Conservation (phyloP, 2,797 vertebrate genomes). For the Phalloptychus januarius region DNA sequence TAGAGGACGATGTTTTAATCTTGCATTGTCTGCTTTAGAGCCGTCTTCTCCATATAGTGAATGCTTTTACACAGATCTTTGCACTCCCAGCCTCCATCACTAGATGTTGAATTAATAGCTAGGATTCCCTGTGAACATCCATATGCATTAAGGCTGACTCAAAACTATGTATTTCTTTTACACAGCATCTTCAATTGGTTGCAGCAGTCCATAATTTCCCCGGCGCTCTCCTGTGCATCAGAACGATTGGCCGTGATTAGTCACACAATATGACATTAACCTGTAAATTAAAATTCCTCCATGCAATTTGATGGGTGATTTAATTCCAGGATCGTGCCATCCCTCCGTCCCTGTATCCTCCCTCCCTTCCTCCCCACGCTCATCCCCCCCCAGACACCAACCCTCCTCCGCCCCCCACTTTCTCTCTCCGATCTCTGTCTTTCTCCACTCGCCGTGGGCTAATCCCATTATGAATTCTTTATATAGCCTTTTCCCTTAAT, state of each 20-base stretch:
- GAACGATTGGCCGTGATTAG: slow-evolving; percentile 98
- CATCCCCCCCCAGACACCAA: slow-evolving; percentile 70
- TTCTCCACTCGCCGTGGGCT: slow-evolving; percentile 96
- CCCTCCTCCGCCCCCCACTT: slow-evolving; percentile 78
- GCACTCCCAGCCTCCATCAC: neutral
- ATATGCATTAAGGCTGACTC: slow-evolving; percentile 13
- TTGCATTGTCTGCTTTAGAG: slow-evolving; percentile 4
- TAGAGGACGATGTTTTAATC: neutral
- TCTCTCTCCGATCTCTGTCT: slow-evolving; percentile 62
- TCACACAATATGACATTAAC: slow-evolving; percentile 99
- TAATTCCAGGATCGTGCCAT: slow-evolving; percentile 90
- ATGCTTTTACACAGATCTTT: neutral
- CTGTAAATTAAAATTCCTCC: slow-evolving; percentile 99
- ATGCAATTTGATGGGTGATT: slow-evolving; percentile 99
- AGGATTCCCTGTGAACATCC: slow-evolving; percentile 16
- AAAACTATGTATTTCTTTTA: slow-evolving; percentile 23
- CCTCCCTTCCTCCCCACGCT: slow-evolving; percentile 53
- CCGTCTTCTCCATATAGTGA: neutral
- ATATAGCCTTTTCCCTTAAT: slow-evolving; percentile 99
- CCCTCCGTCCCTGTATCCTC: slow-evolving; percentile 66
- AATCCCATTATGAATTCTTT: slow-evolving; percentile 99
- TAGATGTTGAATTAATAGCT: slow-evolving; percentile 3
- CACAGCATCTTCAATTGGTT: slow-evolving; percentile 69
- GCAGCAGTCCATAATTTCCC: slow-evolving; percentile 67
- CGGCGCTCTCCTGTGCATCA: slow-evolving; percentile 85